Conservation (phyloP, 2,888 invertebrate species). For the Meandrusa payeni region DNA sequence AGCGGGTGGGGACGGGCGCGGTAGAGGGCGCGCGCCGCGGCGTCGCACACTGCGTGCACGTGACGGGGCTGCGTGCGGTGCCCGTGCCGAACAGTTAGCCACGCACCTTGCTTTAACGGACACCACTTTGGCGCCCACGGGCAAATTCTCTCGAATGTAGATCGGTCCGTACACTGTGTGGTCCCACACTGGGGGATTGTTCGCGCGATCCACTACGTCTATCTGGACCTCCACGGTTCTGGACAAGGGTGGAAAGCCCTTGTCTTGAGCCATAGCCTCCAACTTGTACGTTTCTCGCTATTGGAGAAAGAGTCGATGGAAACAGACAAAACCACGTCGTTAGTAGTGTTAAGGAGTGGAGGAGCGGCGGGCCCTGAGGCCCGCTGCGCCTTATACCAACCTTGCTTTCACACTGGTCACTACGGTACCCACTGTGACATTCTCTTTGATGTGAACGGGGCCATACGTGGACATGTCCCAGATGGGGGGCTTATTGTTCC, state of each 20-base stretch:
- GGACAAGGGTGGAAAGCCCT: conserved; percentile 96
- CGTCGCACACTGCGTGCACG: conserved; percentile 55
- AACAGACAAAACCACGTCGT: conserved; percentile 85
- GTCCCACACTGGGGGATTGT: conserved; percentile 98
- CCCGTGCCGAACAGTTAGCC: conserved; percentile 77
- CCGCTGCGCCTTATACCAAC: conserved; percentile 89
- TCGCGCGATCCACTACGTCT: conserved; percentile 98
- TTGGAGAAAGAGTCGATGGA: conserved; percentile 83
- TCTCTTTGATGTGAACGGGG: conserved; percentile 98
- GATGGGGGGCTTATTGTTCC: conserved; percentile 98
- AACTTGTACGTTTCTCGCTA: conserved; percentile 99
- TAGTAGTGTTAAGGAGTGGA: conserved; percentile 82
- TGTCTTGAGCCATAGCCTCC: conserved; percentile 99
- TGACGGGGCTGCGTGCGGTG: conserved; percentile 83
- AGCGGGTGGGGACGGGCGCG: conserved; percentile 22
- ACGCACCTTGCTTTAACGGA: conserved; percentile 99
- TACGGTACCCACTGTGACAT: conserved; percentile 99
- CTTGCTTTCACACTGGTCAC: conserved; percentile 99
- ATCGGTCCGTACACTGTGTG: conserved; percentile 97
- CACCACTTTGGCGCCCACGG: conserved; percentile 98
- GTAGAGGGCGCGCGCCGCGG: conserved; percentile 30
- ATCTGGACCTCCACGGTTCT: conserved; percentile 98
- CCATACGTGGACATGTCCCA: conserved; percentile 98
- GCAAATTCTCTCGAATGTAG: conserved; percentile 98
- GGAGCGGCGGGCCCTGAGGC: conserved; percentile 73